Conservation (phyloP, 2,888 invertebrate species). For the Flabesymbios commensalis region DNA sequence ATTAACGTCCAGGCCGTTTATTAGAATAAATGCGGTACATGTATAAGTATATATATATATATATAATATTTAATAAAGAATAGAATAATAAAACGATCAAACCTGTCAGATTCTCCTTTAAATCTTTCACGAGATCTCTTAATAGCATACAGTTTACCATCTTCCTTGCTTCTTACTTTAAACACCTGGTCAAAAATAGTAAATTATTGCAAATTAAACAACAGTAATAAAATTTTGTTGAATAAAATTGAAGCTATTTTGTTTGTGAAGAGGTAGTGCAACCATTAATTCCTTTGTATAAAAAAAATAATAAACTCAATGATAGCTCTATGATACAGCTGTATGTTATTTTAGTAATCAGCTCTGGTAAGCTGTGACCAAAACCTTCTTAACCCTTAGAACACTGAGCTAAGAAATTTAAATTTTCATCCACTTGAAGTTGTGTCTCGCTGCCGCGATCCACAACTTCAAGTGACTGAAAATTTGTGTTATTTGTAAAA, state of each 20-base stretch:
- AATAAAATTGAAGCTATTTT: too few relatives aligned
- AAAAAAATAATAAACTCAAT: constrained; percentile 3
- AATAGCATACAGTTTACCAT: constrained; percentile 72
- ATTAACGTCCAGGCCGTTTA: neutral
- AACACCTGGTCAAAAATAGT: constrained; percentile 65
- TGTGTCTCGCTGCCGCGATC: too few relatives aligned
- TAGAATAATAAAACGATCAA: constrained; percentile 20
- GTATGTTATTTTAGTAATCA: too few relatives aligned
- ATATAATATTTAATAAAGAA: neutral
- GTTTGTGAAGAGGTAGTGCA: too few relatives aligned
- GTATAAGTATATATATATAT: neutral
- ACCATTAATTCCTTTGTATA: neutral
- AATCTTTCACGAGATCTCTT: constrained; percentile 71
- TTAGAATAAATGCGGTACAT: neutral
- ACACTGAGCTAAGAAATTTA: too few relatives aligned
- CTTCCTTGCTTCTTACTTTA: constrained; percentile 70
- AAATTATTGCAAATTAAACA: neutral
- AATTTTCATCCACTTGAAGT: too few relatives aligned
- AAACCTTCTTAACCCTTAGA: too few relatives aligned
- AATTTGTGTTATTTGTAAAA: too few relatives aligned
- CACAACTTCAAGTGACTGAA: too few relatives aligned
- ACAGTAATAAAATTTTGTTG: too few relatives aligned
- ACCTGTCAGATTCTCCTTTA: constrained; percentile 68
- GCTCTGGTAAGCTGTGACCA: too few relatives aligned
- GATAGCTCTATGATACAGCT: too few relatives aligned